Conservation (phyloP, 2,888 invertebrate species). For the Bursaphelenchus okinawaensis region DNA sequence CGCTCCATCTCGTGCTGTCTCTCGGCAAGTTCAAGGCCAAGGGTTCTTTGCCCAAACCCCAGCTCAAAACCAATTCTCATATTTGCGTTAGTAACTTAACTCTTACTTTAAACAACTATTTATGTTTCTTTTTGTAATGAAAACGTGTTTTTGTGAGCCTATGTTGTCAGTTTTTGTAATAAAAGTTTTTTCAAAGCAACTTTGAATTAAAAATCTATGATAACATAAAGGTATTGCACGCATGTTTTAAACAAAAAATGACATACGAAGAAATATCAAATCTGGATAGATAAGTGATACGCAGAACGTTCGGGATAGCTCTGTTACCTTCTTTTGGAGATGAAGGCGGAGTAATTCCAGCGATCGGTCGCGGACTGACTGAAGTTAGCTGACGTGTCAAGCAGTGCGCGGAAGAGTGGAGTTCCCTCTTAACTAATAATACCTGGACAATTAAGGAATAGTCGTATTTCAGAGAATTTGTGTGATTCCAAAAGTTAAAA, state of each 20-base stretch:
- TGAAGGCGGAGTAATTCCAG: not conserved
- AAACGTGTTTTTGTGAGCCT: too few species aligned
- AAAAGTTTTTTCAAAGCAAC: too few species aligned
- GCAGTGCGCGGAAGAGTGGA: not conserved
- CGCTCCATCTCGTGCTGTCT: slow-evolving; percentile 91
- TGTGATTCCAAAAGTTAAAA: too few species aligned
- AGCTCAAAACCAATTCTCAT: slow-evolving; percentile 23
- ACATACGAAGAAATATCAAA: too few species aligned
- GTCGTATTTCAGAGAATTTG: too few species aligned
- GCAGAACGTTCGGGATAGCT: too few species aligned
- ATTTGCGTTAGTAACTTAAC: slow-evolving; percentile 27
- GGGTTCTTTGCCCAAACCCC: slow-evolving; percentile 25
- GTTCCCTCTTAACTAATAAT: not conserved
- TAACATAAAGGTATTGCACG: too few species aligned
- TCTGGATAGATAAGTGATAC: too few species aligned
- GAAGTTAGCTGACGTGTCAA: not conserved
- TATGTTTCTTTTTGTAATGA: not conserved
- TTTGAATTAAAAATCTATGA: too few species aligned
- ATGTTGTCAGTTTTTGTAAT: too few species aligned
- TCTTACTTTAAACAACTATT: not conserved
- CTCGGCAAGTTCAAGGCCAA: slow-evolving; percentile 68
- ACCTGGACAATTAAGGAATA: too few species aligned
- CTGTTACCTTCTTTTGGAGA: not conserved
- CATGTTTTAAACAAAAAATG: too few species aligned
- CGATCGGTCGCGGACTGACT: not conserved